Conservation (phyloP, 2,113 vertebrate genomes). For the Plecotus auritus region DNA sequence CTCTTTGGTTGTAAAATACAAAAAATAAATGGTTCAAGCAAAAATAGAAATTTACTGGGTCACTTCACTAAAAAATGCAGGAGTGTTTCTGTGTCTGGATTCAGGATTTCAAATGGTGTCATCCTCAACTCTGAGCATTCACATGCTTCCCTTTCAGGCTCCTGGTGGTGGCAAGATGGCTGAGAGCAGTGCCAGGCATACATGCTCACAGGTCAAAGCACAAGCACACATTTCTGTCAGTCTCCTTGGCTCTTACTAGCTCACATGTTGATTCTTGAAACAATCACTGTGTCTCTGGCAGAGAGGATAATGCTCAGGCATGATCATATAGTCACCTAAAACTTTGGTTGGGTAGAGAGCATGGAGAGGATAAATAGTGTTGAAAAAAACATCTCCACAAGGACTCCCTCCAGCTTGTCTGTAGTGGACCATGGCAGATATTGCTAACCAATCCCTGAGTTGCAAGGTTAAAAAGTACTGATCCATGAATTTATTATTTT, state of each 20-base stretch:
- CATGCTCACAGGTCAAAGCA: neutral
- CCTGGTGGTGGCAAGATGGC: neutral
- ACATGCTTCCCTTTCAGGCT: neutral
- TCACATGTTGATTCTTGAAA: neutral
- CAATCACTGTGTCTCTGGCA: neutral
- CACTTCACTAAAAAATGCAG: constrained; percentile 17
- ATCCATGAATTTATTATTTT: too few relatives aligned
- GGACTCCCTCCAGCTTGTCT: too few relatives aligned
- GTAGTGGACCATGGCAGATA: neutral
- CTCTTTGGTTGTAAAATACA: neutral
- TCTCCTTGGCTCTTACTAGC: neutral
- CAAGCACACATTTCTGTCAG: neutral
- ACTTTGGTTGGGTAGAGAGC: neutral
- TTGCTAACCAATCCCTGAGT: too few relatives aligned
- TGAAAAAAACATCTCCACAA: too few relatives aligned
- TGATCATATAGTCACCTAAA: neutral
- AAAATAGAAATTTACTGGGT: constrained; percentile 45
- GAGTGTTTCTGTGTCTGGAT: neutral
- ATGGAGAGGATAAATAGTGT: too few relatives aligned
- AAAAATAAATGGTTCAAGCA: constrained; percentile 3
- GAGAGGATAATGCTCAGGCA: neutral
- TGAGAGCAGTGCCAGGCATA: neutral
- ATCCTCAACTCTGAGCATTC: neutral
- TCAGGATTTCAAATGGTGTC: neutral
- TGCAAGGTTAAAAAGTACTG: too few relatives aligned